Evolutionary conservation across 2,888 invertebrate species (phyloP).

Genomic region (Stramonita haemastoma): DNA sequence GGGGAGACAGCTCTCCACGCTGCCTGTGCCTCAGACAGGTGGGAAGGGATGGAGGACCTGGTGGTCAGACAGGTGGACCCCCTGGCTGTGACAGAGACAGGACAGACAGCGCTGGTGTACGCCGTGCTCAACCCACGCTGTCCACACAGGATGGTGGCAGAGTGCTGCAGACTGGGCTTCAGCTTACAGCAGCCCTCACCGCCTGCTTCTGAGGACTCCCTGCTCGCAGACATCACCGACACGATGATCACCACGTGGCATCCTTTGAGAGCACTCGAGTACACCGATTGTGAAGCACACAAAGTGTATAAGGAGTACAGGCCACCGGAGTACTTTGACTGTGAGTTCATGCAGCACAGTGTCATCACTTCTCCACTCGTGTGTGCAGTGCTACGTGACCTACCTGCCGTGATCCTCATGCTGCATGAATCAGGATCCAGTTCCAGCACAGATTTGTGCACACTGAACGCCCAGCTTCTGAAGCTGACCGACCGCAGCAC

Average conservation of each 20-base stretch:
- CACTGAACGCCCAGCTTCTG: neutral
- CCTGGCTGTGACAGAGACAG: neutral
- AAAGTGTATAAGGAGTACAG: no score
- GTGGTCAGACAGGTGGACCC: neutral
- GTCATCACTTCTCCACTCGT: neutral
- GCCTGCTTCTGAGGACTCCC: neutral
- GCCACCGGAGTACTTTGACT: no score
- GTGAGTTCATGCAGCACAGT: neutral
- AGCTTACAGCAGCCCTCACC: constrained; percentile 14
- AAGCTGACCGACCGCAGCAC: neutral
- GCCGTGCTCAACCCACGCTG: neutral
- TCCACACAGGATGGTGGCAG: neutral
- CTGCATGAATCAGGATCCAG: constrained; percentile 25
- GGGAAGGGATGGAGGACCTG: neutral
- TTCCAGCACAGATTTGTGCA: neutral
- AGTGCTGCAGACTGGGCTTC: constrained; percentile 25
- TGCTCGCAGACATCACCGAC: no score
- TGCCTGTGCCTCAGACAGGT: constrained; percentile 14
- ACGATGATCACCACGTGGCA: no score
- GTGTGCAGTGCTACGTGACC: constrained; percentile 1
- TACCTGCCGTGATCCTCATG: constrained; percentile 1
- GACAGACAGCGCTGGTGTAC: constrained; percentile 8
- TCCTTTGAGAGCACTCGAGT: no score
- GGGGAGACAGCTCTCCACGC: constrained; percentile 15
- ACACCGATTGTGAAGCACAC: no score